phyloP scores from a whole-genome alignment of 2,888 invertebrate species.

The Sepioteuthis lessoniana region DNA sequence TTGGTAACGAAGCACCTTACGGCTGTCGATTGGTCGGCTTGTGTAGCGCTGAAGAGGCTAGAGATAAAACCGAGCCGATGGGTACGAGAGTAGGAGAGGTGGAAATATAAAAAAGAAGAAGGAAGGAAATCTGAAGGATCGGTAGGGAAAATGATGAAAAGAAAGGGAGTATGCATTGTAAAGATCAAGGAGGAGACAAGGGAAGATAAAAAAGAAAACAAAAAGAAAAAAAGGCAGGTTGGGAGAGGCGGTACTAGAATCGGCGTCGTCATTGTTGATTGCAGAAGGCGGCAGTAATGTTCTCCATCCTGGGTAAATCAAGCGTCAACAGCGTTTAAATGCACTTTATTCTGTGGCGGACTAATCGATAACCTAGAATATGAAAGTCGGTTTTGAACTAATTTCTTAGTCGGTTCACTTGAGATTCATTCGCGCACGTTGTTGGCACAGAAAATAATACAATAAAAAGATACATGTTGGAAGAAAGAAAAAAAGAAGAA shows the following conservation, averaged over 20 bases:
- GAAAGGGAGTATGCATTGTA: background rate
- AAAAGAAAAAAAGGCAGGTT: too few relatives aligned
- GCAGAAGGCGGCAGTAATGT: background rate
- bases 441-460: background rate
- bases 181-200: background rate
- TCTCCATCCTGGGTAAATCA: background rate
- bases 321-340: slow-evolving; percentile 33
- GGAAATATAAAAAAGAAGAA: background rate
- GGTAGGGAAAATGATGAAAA: background rate
- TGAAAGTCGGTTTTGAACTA: slow-evolving; percentile 33
- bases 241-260: background rate
- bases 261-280: background rate
- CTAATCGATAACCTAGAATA: slow-evolving; percentile 13
- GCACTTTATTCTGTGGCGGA: slow-evolving; percentile 12
- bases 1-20: slow-evolving; percentile 9
- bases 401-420: slow-evolving; percentile 33
- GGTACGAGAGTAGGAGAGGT: too few relatives aligned
- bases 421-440: background rate
- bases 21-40: slow-evolving; percentile 8
- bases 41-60: background rate
- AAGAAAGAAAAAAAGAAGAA: background rate
- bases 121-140: background rate
- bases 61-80: too few relatives aligned
- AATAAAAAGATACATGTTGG: background rate
- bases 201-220: background rate